These are phyloP conservation scores for Tethea ocularis DNA, from an alignment of 2,888 invertebrate species.

Conservation along the genomic window DNA sequence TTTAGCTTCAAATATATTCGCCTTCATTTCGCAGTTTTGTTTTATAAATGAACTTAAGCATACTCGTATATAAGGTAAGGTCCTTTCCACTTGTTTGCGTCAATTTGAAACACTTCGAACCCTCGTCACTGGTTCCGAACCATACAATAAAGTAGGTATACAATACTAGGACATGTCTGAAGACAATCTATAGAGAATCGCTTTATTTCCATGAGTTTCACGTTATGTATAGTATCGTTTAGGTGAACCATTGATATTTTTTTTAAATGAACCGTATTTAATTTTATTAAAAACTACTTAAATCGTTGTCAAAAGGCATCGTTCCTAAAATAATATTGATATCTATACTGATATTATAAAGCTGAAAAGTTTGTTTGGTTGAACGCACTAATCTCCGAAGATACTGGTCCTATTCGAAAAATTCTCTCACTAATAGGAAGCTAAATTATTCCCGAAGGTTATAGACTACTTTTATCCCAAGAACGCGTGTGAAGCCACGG, in stretches of 20 bases:
- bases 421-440: no score
- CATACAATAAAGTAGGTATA: neutral
- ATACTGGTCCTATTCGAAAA: no score
- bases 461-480: no score
- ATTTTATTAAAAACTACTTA: no score
- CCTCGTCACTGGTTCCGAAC: slow-evolving; percentile 22
- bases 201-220: neutral
- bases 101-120: slow-evolving; percentile 32
- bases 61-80: neutral
- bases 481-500: no score
- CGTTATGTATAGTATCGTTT: neutral
- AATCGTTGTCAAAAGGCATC: no score
- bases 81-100: slow-evolving; percentile 17
- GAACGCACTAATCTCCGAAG: no score
- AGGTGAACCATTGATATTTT: neutral
- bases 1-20: neutral
- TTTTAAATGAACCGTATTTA: neutral
- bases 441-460: no score
- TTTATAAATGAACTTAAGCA: neutral
- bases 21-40: neutral
- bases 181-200: slow-evolving; percentile 4
- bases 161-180: neutral
- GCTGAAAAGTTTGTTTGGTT: no score
- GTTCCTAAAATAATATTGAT: no score
- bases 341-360: no score